A percentile compares a stretch with the other conserved stretches of the same genome.
Evolutionary conservation across 2,113 vertebrate species (phyloP).

Genomic region (Cairina moschata): DNA sequence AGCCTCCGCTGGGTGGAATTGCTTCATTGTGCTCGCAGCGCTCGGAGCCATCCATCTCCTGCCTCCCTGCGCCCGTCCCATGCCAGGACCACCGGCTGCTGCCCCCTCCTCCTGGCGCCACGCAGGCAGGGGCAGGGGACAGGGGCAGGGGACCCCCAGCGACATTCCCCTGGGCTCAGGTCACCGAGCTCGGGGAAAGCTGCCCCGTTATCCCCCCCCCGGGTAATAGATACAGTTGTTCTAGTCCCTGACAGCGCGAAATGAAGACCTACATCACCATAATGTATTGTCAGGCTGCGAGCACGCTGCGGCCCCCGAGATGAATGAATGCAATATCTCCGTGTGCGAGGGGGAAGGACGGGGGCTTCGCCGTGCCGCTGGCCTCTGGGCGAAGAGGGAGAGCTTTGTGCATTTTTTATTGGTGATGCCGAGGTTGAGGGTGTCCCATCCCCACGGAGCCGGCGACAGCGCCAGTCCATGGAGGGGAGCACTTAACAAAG

Average conservation of each 20-base stretch:
- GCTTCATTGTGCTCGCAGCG: slow-evolving; percentile 21
- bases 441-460: not conserved
- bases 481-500: not conserved
- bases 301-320: not conserved
- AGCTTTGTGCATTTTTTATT: slow-evolving; percentile 24
- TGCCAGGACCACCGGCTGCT: not conserved
- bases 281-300: not conserved
- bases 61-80: not conserved
- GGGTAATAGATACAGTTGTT: slow-evolving; percentile 23
- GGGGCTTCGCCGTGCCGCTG: not conserved
- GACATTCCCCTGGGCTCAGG: not conserved
- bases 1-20: slow-evolving; percentile 44
- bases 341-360: not conserved
- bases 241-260: not conserved
- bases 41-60: slow-evolving; percentile 15
- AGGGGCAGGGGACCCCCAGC: not conserved
- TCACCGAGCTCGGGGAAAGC: not conserved
- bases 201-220: not conserved
- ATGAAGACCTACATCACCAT: slow-evolving; percentile 18
- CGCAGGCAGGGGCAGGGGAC: accelerated
- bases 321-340: slow-evolving; percentile 8
- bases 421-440: not conserved
- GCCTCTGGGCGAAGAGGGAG: not conserved
- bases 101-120: not conserved
- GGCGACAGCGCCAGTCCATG: not conserved